Evolutionary conservation across 2,113 vertebrate genomes (phyloP), one percentile per base, ranked within the genome.

Genomic region (Vimba vimba): DNA sequence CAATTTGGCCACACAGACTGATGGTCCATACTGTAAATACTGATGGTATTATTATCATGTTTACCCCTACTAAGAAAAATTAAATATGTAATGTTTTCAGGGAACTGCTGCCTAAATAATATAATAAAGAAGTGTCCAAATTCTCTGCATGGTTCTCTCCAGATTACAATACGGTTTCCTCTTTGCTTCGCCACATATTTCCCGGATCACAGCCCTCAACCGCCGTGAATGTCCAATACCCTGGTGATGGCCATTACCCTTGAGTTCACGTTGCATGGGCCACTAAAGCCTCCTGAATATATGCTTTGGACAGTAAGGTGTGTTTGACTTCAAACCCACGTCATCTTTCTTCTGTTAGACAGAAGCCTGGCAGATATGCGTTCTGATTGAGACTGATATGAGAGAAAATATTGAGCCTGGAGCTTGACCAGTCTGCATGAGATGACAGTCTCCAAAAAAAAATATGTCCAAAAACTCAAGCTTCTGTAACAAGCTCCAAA

Each of bases 381-480:
- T 55, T 36, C 55, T 25, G 73, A 79, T 85, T 82, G n/a, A 77
- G 85, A 73, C 45, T 82, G 21, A 89, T 81, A 62, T 47, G 81
- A 87, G 83, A 85, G 87, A 88, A 88, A 91, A 91, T 90, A 90
- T 90, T 91, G 78, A 84, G 87, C 84, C 90, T 91, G 90, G 89
- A 89, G 57, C 73, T 80, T 82, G 84, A 87, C 90, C 89, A 89
- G 87, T 50, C 36, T 80, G 47, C 11, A n/a, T 36, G 39, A 81
- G 77, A 47, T 76, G 47, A 79, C 60, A 27, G 43, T 62, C 45
- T 79, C 69, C 39, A 57, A 79, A 52, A 73, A 73, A 80, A 79
- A 12, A 27, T 13, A 6, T 75, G 50, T 81, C 60, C 43, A 57
- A 84, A 47, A 81, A 74, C 81, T 66, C 69, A 68, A 21, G 55